phyloP scores from a whole-genome alignment of 2,797 vertebrate genomes.

The Limnodromus scolopaceus region DNA sequence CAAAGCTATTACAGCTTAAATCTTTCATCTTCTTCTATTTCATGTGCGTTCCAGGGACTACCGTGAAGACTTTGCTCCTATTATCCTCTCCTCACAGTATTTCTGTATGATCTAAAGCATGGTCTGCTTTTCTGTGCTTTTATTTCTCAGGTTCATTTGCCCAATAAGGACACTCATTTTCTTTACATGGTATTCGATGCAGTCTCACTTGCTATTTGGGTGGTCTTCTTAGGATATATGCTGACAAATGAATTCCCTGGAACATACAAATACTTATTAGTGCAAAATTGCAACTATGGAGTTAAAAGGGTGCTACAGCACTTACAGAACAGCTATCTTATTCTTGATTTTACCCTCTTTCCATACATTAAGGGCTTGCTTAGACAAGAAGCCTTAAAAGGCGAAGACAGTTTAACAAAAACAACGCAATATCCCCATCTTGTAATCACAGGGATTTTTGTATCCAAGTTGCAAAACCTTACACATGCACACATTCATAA shows the following conservation, averaged over 20 bases:
- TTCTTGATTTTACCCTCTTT: neutral
- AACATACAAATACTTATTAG: neutral
- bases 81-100: neutral
- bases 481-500: neutral
- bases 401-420: neutral
- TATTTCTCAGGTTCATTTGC: neutral
- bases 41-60: neutral
- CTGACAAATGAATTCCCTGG: neutral
- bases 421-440: neutral
- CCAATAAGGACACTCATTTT: neutral
- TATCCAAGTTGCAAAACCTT: neutral
- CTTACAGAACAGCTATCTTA: neutral
- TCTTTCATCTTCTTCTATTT: conserved; percentile 22
- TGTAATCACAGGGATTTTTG: neutral
- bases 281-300: neutral
- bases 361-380: neutral
- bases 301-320: neutral
- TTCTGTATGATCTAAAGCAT: neutral
- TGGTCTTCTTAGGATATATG: neutral
- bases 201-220: neutral
- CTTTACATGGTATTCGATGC: neutral
- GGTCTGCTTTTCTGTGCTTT: neutral
- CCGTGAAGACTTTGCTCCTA: neutral
- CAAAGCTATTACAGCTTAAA: neutral
- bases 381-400: neutral